Evolutionary conservation across 2,113 vertebrate genomes (phyloP), one percentile per base, ranked within the genome.

Genomic region (Tragelaphus scriptus): DNA sequence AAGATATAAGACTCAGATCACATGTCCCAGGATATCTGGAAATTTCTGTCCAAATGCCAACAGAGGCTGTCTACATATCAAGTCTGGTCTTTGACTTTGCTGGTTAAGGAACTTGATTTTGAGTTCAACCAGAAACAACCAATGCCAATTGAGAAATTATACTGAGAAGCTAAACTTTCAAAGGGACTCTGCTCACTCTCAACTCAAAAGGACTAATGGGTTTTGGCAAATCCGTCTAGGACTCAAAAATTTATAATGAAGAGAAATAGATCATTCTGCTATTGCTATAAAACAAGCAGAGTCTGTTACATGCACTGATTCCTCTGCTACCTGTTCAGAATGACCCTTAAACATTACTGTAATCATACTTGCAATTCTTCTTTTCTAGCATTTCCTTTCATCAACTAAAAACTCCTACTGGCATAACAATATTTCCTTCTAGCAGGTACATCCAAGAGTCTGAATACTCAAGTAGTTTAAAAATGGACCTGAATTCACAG

Each of bases 281-380:
- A 15, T 1, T 16, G 3, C 26, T 32, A 40, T 23, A 21, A 44
- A 75, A 56, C 15, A 13, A 86, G 36, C 23, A 53, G 10, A 59
- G 49, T 5, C n/a, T 40, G 2, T 6, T 2, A 15, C 32, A 44
- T 0, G 2, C n/a, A 19, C 2, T 19, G 44, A 11, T 26, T 23
- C 23, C 89, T 40, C 55, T 4, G 25, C 3, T 51, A 40, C 47
- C 85, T 80, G 9, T 13, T 80, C 58, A 40, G 14, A 49, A 19
- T 7, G 58, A 8, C 53, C 84, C 56, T 59, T 23, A 51, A 82
- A 96, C 36, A 68, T 7, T 36, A 14, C 71, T 26, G 3, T 77
- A 77, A 90, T 53, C 58, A 71, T 59, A 55, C 15, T 36, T 79
- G 53, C 53, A 92, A 87, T 25, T 56, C 36, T 61, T 79, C 15